phyloP scores from a whole-genome alignment of 2,888 invertebrate species.

The Hypercompe scribonia region DNA sequence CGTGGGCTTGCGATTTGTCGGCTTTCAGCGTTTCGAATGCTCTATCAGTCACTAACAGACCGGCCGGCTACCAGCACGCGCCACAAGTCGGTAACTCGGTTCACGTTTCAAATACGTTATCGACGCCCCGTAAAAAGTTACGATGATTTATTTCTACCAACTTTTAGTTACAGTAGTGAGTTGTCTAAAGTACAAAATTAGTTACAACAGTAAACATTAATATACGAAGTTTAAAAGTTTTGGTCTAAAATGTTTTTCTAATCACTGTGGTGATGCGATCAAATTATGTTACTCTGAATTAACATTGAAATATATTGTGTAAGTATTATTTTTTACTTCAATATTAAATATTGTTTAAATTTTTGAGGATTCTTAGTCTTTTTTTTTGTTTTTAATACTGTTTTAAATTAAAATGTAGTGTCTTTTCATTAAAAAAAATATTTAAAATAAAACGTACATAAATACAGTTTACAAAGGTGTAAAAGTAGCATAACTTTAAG shows the following conservation, averaged over 20 bases:
- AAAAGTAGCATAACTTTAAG: not conserved
- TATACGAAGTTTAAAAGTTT: conserved; percentile 50
- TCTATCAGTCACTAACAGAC: conserved; percentile 67
- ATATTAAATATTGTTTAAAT: conserved; percentile 11
- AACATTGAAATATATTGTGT: conserved; percentile 44
- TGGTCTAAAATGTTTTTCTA: conserved; percentile 50
- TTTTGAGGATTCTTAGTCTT: not conserved
- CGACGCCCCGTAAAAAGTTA: conserved; percentile 56
- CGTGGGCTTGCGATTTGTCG: conserved; percentile 16
- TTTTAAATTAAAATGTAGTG: not conserved
- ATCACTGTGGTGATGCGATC: conserved; percentile 54
- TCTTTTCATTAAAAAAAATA: not conserved
- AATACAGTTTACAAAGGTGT: not conserved
- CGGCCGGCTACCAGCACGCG: conserved; percentile 69
- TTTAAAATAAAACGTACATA: not conserved
- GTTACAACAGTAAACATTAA: conserved; percentile 50
- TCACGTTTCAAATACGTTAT: conserved; percentile 61
- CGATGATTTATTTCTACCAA: conserved; percentile 61
- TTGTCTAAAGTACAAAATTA: conserved; percentile 52
- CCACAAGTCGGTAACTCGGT: conserved; percentile 45
- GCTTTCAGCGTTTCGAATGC: conserved; percentile 10
- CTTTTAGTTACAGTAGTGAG: conserved; percentile 53
- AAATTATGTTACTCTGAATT: conserved; percentile 52
- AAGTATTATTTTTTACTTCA: conserved; percentile 46
- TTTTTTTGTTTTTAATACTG: too few relatives aligned